A percentile compares a stretch with the other conserved stretches of the same genome.
Conservation (phyloP, 2,797 vertebrate genomes). For the Leuciscus waleckii region DNA sequence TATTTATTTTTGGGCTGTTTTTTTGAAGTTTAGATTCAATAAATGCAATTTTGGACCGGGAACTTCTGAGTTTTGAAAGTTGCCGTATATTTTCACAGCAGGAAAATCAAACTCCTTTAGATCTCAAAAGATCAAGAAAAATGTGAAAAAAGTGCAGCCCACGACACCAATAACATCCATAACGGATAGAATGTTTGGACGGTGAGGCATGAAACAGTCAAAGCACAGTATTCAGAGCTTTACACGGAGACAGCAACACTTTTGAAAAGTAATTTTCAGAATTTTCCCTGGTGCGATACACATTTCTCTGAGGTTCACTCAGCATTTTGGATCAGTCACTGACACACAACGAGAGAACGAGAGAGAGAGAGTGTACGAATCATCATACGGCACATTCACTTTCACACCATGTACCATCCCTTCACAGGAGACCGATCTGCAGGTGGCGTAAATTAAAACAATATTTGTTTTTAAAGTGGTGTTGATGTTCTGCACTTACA, state of each 20-base stretch:
- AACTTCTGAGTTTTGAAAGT: neutral
- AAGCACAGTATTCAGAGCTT: neutral
- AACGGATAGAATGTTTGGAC: neutral
- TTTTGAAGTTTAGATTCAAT: neutral
- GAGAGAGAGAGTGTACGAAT: neutral
- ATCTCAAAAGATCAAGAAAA: constrained; percentile 29
- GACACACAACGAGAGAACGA: constrained; percentile 33
- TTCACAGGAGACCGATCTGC: constrained; percentile 34
- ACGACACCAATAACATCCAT: neutral
- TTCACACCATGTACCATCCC: constrained; percentile 27
- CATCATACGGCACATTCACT: constrained; percentile 18
- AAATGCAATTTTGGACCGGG: neutral
- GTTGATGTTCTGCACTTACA: constrained; percentile 30
- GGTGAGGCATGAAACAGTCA: neutral
- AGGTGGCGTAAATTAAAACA: constrained; percentile 49
- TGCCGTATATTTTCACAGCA: neutral
- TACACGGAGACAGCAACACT: neutral
- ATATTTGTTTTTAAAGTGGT: constrained; percentile 43
- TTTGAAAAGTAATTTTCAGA: constrained; percentile 23
- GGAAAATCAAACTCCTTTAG: neutral
- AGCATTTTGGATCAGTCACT: constrained; percentile 40
- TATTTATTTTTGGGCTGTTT: neutral
- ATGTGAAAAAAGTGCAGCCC: neutral
- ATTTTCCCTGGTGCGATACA: constrained; percentile 24
- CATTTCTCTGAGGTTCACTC: constrained; percentile 14